Evolutionary conservation across 2,113 vertebrate genomes (phyloP).

Genomic region (Pseudorectes ferrugineus): DNA sequence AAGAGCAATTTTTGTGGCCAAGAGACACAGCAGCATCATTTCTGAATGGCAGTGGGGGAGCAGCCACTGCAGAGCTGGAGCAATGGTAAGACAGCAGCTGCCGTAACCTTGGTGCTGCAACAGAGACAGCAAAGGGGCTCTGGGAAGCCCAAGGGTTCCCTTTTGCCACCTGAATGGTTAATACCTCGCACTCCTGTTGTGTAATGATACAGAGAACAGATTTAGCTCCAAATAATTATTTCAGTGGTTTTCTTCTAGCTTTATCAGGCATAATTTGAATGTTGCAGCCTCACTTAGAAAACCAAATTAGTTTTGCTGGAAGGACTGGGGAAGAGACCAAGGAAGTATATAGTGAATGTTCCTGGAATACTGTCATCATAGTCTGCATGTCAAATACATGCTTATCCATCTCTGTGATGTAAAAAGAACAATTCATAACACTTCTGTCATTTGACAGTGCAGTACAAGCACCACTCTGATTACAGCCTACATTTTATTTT

Average conservation of each 20-base stretch:
- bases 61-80: neutral
- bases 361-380: neutral
- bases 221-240: neutral
- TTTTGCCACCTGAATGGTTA: neutral
- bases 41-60: neutral
- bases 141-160: neutral
- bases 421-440: neutral
- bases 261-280: neutral
- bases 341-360: neutral
- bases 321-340: neutral
- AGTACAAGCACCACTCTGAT: neutral
- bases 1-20: neutral
- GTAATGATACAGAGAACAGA: neutral
- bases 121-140: neutral
- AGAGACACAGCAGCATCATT: neutral
- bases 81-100: neutral
- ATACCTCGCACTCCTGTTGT: fast-evolving
- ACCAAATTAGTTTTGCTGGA: neutral
- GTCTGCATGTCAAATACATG: neutral
- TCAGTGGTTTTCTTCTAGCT: neutral
- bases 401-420: neutral
- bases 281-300: neutral
- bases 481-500: neutral
- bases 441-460: neutral
- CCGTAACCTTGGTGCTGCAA: neutral